Conservation (phyloP, 2,797 vertebrate genomes). For the Dallia pectoralis region DNA sequence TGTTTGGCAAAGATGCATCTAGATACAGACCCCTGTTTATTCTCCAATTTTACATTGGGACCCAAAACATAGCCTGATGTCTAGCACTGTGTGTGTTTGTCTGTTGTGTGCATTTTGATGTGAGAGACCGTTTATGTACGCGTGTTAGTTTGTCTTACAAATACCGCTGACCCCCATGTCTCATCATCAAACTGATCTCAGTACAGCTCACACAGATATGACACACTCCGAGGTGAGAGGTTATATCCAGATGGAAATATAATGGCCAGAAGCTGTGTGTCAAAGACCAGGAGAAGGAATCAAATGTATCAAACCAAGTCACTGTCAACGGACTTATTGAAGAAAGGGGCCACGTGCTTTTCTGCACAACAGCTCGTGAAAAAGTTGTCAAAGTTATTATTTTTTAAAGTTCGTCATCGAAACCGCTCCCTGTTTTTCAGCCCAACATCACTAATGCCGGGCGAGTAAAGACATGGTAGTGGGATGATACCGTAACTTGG, state of each 20-base stretch:
- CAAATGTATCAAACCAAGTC: constrained; percentile 53
- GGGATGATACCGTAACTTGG: neutral
- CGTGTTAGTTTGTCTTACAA: neutral
- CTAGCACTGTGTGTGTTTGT: neutral
- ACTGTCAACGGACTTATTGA: constrained; percentile 31
- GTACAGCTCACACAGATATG: neutral
- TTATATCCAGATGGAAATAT: constrained; percentile 42
- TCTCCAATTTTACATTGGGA: neutral
- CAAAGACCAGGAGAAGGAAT: constrained; percentile 39
- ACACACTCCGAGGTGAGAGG: constrained; percentile 20
- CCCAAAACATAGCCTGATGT: neutral
- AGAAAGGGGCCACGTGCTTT: neutral
- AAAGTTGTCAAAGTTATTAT: neutral
- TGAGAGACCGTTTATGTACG: neutral
- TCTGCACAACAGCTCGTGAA: constrained; percentile 8
- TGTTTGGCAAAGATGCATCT: constrained; percentile 10
- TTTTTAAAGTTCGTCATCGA: neutral
- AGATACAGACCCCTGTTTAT: neutral
- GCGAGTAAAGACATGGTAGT: neutral
- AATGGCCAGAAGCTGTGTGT: constrained; percentile 47
- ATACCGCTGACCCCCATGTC: neutral
- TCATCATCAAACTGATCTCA: neutral
- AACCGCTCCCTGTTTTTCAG: neutral
- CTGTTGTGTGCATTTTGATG: neutral
- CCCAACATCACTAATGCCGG: neutral